Base-by-base conservation (phyloP, 2,113 vertebrate species). In the Lycaon pictus region DNA sequence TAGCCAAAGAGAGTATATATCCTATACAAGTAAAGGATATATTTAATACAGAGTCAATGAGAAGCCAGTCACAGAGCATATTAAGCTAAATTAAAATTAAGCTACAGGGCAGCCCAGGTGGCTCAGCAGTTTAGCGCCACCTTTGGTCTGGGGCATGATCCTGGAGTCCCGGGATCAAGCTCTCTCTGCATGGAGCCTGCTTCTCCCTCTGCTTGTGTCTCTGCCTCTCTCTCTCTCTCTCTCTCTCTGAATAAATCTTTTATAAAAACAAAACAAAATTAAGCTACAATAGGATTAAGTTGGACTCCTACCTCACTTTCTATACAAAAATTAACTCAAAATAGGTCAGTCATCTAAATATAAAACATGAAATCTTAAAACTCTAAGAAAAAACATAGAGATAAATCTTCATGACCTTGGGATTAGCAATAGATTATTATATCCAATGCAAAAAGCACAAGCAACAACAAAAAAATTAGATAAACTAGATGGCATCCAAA, bases 241-340 rank as follows among this genome's bases (percentile, higher is more conserved):
- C 37, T 37, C 37, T 43, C 37, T 43, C 37, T 43, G 43, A 43
- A 43, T 43, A 43, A 43, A 43, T 43, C 43, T 43, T 43, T 43
- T 43, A 43, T 43, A 43, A 43, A 43, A 43, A 7, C 43, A 43
- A 43, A 43, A 43, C 43, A 95, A 96, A 95, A 90, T 76, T 89
- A 95, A 93, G 27, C 62, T 80, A 48, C 65, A 92, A 92, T 1
- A 95, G 65, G 74, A 89, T 74, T 6, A 88, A 94, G 32, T 4
- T 48, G 27, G n/a, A 93, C 48, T 12, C 51, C n/a, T 37, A 80
- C 13, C 51, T 93, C 37, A 89, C 2, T 63, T 22, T 51, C 67
- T 22, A 90, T 37, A 51, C 35, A 92, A 90, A 93, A 90, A 92
- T 81, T 79, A 95, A 93, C 65, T 81, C 32, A 89, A 93, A 85